A percentile compares a stretch with the other conserved stretches of the same genome.
Conservation (phyloP, 2,888 invertebrate species). For the Drosophila sordidapex region DNA sequence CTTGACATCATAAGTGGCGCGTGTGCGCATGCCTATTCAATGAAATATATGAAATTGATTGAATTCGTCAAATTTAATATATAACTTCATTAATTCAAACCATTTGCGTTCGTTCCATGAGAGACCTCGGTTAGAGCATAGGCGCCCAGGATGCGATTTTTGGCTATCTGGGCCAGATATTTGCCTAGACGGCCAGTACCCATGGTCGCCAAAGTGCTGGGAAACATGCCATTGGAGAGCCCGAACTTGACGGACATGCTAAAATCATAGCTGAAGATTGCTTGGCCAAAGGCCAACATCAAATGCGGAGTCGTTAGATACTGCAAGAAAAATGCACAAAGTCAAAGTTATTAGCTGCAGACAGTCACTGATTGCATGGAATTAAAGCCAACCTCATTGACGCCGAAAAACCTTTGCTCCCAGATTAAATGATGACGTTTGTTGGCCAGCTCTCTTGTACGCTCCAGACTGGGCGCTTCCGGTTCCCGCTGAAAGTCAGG, state of each 20-base stretch:
- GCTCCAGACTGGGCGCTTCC: conserved; percentile 86
- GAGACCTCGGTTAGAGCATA: conserved; percentile 95
- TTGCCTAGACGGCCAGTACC: conserved; percentile 88
- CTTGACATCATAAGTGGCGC: conserved; percentile 91
- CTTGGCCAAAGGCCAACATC: conserved; percentile 85
- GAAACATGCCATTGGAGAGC: too few relatives aligned
- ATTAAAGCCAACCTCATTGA: conserved; percentile 66
- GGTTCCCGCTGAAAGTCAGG: conserved; percentile 86
- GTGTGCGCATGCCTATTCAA: conserved; percentile 90
- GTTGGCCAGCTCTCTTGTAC: conserved; percentile 86
- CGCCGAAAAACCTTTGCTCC: conserved; percentile 87
- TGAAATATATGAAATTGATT: background rate
- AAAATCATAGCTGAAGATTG: too few relatives aligned
- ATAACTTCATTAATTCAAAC: conserved; percentile 2
- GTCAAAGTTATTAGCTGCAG: background rate
- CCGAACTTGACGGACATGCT: too few relatives aligned
- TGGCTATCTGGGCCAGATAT: conserved; percentile 84
- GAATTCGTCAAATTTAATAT: background rate
- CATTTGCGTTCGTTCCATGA: conserved; percentile 93
- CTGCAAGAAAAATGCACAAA: conserved; percentile 76
- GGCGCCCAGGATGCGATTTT: conserved; percentile 87
- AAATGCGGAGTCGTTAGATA: conserved; percentile 86
- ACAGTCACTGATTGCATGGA: background rate
- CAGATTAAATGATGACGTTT: conserved; percentile 88
- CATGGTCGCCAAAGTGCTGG: conserved; percentile 87